Conservation (phyloP, 2,888 invertebrate species). For the Halictus quadricinctus region DNA sequence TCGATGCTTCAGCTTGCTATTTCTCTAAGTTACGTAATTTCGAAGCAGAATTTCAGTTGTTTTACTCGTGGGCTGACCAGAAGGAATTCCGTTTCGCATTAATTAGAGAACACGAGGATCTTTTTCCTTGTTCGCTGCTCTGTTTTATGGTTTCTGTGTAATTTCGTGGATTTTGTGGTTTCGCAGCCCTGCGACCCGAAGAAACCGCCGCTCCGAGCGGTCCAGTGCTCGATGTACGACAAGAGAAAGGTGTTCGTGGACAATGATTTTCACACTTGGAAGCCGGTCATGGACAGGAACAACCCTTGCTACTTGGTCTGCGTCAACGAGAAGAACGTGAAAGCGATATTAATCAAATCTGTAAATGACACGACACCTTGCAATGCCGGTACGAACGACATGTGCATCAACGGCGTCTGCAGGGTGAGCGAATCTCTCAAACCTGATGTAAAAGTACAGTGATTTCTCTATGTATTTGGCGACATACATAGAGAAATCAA, state of each 20-base stretch:
- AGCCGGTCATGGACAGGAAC: constrained; percentile 82
- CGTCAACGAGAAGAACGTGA: constrained; percentile 89
- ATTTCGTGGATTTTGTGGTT: neutral
- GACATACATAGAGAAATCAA: too few species aligned
- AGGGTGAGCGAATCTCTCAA: constrained; percentile 84
- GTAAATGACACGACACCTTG: constrained; percentile 94
- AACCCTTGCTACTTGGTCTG: constrained; percentile 91
- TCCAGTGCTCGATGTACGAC: constrained; percentile 90
- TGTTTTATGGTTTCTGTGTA: neutral
- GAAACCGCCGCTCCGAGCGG: constrained; percentile 88
- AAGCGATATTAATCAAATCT: constrained; percentile 89
- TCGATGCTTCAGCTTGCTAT: neutral
- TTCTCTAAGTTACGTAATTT: neutral
- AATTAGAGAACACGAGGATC: neutral
- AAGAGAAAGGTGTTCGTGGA: constrained; percentile 81
- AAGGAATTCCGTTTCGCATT: neutral
- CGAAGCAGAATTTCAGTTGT: neutral
- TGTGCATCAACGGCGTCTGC: constrained; percentile 92
- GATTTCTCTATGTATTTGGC: too few species aligned
- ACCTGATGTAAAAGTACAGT: neutral
- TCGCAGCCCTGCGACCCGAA: constrained; percentile 86
- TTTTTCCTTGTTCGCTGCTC: neutral
- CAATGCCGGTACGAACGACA: constrained; percentile 90
- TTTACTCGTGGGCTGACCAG: neutral
- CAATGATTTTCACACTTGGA: constrained; percentile 84